These are phyloP conservation scores for Ariolimax columbianus DNA, from an alignment of 2,888 invertebrate genomes.

Conservation along the genomic window DNA sequence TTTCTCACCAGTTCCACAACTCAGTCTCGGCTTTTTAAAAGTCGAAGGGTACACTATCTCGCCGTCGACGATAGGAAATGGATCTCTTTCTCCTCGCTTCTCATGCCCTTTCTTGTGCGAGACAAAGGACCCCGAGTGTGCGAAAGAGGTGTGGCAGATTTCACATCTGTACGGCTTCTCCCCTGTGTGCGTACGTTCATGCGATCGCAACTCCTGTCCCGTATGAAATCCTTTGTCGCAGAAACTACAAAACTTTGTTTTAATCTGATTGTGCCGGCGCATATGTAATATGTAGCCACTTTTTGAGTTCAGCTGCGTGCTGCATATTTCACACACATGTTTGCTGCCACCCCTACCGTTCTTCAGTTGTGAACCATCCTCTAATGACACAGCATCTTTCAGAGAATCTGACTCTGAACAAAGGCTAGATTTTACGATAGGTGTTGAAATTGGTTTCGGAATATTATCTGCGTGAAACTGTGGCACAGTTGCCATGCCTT, in stretches of 20 bases:
- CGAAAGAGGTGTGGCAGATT: constrained; percentile 39
- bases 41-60: constrained; percentile 37
- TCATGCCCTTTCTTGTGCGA: constrained; percentile 42
- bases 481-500: constrained; percentile 19
- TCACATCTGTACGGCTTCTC: constrained; percentile 46
- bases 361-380: not conserved
- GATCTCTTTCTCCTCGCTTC: constrained; percentile 35
- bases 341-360: not conserved
- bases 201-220: constrained; percentile 44
- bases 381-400: not conserved
- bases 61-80: constrained; percentile 42
- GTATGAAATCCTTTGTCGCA: constrained; percentile 48
- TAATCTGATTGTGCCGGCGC: constrained; percentile 33
- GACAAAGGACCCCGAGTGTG: constrained; percentile 44
- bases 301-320: not conserved
- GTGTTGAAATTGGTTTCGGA: constrained; percentile 22
- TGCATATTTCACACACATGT: constrained; percentile 32
- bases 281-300: constrained; percentile 28
- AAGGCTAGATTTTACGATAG: not conserved
- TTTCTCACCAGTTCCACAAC: not conserved
- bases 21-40: constrained; percentile 35
- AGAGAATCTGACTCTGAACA: not conserved
- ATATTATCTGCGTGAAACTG: constrained; percentile 27
- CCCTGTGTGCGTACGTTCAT: constrained; percentile 49
- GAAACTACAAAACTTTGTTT: constrained; percentile 40